Base-by-base conservation (phyloP, 2,888 invertebrate species). In the Seira sanloemensis region DNA sequence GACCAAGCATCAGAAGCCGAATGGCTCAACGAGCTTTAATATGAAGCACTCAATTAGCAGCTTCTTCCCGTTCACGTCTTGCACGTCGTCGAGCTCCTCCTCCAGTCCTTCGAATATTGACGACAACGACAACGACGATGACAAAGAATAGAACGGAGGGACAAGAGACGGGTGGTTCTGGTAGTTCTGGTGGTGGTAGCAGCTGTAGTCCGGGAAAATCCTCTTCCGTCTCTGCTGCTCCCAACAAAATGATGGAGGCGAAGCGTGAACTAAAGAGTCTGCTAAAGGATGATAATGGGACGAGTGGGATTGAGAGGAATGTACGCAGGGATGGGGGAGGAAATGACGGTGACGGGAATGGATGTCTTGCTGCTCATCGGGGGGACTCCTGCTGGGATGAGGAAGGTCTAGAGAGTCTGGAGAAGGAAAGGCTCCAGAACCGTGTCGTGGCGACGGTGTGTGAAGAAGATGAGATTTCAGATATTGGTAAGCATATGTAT, bases 1-100 rank as follows among this genome's bases (percentile, higher is more conserved):
- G n/a, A n/a, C n/a, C n/a, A n/a, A n/a, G n/a, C n/a, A n/a, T n/a
- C n/a, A n/a, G n/a, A n/a, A n/a, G n/a, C n/a, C n/a, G n/a, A n/a
- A n/a, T n/a, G n/a, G n/a, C n/a, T n/a, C 12, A 54, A 37, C 23
- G 24, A 50, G 26, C 23, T 37, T 27, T 27, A 50, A 65, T 16
- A 78, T 78, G 78, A 78, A 78, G 65, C 78, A 78, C 16, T 78
- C 78, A 9, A 62, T 78, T 50, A 78, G 78, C 46, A 78, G 78
- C 37, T 72, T 69, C 27, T 78, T 78, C 46, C 78, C 78, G 7
- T 78, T 78, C 24, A 68, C 72, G 1, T 68, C 78, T 27, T 65
- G 74, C 58, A 65, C 78, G 37, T 71, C 65, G 21, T 21, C 77
- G 0, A 65, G 27, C 71, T 46, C 19, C 27, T 27, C 2, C 46